Evolutionary conservation across 2,888 invertebrate genomes (phyloP), one percentile per base, ranked within the genome.

Genomic region (Nomada goodeniana): DNA sequence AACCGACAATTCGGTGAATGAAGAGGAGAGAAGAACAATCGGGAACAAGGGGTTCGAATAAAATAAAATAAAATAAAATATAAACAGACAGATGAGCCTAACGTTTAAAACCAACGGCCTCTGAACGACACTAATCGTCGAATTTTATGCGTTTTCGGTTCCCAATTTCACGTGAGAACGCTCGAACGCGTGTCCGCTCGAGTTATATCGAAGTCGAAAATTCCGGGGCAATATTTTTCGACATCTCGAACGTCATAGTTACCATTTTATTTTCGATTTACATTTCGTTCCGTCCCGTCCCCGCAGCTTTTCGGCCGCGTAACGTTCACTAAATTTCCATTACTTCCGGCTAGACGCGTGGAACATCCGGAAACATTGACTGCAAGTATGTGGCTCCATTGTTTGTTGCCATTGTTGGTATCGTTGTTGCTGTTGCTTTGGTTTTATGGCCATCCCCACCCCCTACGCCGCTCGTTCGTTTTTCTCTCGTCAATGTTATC

Each of bases 201-300:
- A 23, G 55, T 76, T 52, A 60, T 20, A 18, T 26, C 26, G 50
- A 65, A 42, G 55, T 50, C 55, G 55, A 50, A 63, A 78, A 75
- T 55, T 47, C 11, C 36, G 13, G 9, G 18, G 36, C 53, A 61
- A 63, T 53, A 75, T 78, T 78, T 69, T 55, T 18, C 42, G 5
- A 13, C 55, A 29, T 68, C 44, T 59, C 57, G 26, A 70, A 60
- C 50, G 50, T 50, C 50, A 44, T 11, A 52, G 57, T 52, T 29
- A n/a, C 64, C 10, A 42, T 76, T 79, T 76, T 76, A 79, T 76
- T 79, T 76, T 67, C 52, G 50, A 29, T 76, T 57, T 76, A 57
- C 44, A 44, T 63, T 70, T 26, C 53, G 53, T n/a, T 65, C 53
- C 36, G 36, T 36, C 36, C 5, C 36, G 36, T 7, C 5, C 11